Conservation (phyloP, 2,113 vertebrate species). For the Sisor rabdophorus region DNA sequence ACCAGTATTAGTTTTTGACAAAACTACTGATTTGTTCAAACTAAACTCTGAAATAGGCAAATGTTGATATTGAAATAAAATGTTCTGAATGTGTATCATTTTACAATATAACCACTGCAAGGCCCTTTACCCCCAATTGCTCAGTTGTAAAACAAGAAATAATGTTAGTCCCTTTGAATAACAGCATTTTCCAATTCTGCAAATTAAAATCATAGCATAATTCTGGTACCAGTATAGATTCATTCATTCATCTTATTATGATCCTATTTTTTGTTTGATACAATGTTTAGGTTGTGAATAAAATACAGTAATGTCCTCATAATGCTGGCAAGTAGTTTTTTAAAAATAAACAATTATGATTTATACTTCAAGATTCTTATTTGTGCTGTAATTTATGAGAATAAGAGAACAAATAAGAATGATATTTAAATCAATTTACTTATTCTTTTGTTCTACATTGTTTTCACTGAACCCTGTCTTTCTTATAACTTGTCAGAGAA, state of each 20-base stretch:
- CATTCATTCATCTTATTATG: neutral
- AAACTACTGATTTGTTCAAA: no score
- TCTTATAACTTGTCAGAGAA: conserved; percentile 40
- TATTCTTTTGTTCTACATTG: conserved; percentile 14
- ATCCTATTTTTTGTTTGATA: neutral
- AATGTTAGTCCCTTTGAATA: no score
- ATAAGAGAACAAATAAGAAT: conserved; percentile 37
- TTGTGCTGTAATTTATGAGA: neutral
- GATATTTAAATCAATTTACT: conserved; percentile 42
- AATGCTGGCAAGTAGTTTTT: neutral
- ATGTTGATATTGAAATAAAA: no score
- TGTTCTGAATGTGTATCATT: no score
- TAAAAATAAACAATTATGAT: conserved; percentile 44
- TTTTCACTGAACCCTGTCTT: conserved; percentile 47
- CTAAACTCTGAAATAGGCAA: no score
- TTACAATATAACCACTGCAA: no score
- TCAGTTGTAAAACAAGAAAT: no score
- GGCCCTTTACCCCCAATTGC: no score
- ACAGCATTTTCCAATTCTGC: no score
- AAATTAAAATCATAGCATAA: no score
- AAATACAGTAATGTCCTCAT: neutral
- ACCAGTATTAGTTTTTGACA: neutral
- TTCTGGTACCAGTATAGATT: no score
- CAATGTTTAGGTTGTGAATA: neutral
- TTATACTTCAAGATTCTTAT: conserved; percentile 34